A percentile compares a stretch with the other conserved stretches of the same genome.
Conservation (phyloP, 2,888 invertebrate species). For the Apoda limacodes region DNA sequence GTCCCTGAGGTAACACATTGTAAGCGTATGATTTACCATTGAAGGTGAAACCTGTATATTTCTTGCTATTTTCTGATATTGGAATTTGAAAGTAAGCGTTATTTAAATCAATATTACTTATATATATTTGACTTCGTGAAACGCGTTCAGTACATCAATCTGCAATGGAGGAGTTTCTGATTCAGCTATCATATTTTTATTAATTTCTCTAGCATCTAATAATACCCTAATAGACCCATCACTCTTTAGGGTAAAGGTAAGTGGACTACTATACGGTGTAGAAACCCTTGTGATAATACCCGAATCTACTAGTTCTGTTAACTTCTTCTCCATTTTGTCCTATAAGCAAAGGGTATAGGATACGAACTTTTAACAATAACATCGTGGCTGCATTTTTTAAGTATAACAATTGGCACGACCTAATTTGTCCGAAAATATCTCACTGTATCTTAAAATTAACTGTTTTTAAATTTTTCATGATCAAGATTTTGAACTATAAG, state of each 20-base stretch:
- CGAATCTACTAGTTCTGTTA: slow-evolving; percentile 15
- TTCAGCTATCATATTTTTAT: slow-evolving; percentile 13
- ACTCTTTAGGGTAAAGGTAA: slow-evolving; percentile 14
- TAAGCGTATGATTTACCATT: slow-evolving; percentile 15
- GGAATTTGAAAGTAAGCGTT: slow-evolving; percentile 20
- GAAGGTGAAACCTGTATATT: slow-evolving; percentile 16
- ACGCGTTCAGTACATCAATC: slow-evolving; percentile 14
- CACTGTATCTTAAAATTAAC: no score
- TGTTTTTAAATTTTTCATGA: no score
- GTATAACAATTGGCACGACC: slow-evolving; percentile 18
- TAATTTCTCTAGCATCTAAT: slow-evolving; percentile 15
- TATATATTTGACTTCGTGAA: slow-evolving; percentile 13
- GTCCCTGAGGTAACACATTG: slow-evolving; percentile 18
- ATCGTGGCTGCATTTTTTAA: slow-evolving; percentile 12
- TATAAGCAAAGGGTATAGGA: slow-evolving; percentile 20
- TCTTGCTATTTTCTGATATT: slow-evolving; percentile 6
- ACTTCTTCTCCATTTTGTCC: slow-evolving; percentile 15
- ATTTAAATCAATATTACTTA: slow-evolving; percentile 16
- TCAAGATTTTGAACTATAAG: no score
- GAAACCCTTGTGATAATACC: slow-evolving; percentile 15
- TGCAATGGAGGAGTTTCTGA: slow-evolving; percentile 11
- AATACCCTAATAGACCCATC: slow-evolving; percentile 10
- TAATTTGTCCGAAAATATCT: slow-evolving; percentile 9
- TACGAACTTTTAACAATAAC: slow-evolving; percentile 17
- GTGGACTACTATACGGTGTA: slow-evolving; percentile 19